Evolutionary conservation across 2,113 vertebrate species (phyloP).

Genomic region (Brachyhypopomus gauderio): DNA sequence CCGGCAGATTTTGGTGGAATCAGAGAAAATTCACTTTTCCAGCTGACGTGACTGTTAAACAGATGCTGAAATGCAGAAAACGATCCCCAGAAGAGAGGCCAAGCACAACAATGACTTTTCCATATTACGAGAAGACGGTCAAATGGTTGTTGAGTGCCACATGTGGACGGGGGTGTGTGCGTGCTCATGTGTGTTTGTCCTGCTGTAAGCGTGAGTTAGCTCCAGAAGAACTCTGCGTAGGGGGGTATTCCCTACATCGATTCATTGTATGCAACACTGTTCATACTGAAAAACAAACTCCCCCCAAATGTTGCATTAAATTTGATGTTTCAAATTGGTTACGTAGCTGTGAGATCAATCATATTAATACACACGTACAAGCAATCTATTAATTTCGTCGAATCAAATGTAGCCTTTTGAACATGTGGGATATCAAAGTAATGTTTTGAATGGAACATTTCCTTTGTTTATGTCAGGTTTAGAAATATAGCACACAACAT

Average conservation of each 20-base stretch:
- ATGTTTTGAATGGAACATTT: neutral
- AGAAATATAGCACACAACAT: too few relatives aligned
- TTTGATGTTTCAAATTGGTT: neutral
- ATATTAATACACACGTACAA: neutral
- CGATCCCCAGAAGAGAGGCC: slow-evolving; percentile 56
- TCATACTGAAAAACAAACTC: neutral
- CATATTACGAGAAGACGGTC: slow-evolving; percentile 53
- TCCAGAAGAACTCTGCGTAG: slow-evolving; percentile 38
- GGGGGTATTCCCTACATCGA: slow-evolving; percentile 11
- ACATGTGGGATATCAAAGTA: too few relatives aligned
- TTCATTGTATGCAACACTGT: neutral
- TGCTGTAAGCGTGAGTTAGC: slow-evolving; percentile 40
- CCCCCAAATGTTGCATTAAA: neutral
- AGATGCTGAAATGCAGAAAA: slow-evolving; percentile 68
- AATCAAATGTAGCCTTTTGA: neutral
- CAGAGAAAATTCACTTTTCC: slow-evolving; percentile 60
- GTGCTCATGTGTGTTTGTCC: slow-evolving; percentile 21
- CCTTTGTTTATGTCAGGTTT: too few relatives aligned
- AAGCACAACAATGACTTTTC: slow-evolving; percentile 63
- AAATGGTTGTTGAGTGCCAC: slow-evolving; percentile 49
- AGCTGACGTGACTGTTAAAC: slow-evolving; percentile 66
- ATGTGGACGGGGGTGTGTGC: slow-evolving; percentile 44
- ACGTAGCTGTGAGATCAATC: neutral
- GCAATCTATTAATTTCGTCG: neutral
- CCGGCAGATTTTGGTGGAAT: slow-evolving; percentile 62